These are phyloP conservation scores for Lepilemur ruficaudatus DNA, from an alignment of 2,797 vertebrate genomes.

Conservation along the genomic window DNA sequence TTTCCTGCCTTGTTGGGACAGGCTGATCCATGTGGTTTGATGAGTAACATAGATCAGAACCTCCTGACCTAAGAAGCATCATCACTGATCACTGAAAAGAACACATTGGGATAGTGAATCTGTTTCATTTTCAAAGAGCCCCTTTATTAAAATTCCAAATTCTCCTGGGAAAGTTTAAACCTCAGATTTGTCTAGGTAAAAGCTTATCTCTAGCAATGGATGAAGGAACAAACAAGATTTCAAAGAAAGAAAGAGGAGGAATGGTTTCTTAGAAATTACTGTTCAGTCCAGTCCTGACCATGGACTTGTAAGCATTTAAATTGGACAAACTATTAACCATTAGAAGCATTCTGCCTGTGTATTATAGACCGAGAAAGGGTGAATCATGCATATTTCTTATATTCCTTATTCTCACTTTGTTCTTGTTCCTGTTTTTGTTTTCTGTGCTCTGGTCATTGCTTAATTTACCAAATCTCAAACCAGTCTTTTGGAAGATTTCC, in stretches of 20 bases:
- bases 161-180: not conserved
- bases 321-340: not conserved
- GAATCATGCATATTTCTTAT: not conserved
- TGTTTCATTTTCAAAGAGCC: not conserved
- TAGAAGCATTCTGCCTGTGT: not conserved
- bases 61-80: not conserved
- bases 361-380: not conserved
- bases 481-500: slow-evolving; percentile 25
- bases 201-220: not conserved
- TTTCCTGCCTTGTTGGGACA: not conserved
- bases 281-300: not conserved
- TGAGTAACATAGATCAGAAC: not conserved
- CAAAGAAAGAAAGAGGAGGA: not conserved
- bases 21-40: not conserved
- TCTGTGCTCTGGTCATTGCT: not conserved
- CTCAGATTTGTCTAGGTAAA: not conserved
- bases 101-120: not conserved
- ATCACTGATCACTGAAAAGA: not conserved
- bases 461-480: slow-evolving; percentile 48
- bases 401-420: not conserved
- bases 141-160: not conserved
- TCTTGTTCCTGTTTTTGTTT: not conserved
- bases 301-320: not conserved
- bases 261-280: not conserved
- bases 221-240: not conserved